Conservation (phyloP, 2,797 vertebrate genomes). For the Malurus leucopterus region DNA sequence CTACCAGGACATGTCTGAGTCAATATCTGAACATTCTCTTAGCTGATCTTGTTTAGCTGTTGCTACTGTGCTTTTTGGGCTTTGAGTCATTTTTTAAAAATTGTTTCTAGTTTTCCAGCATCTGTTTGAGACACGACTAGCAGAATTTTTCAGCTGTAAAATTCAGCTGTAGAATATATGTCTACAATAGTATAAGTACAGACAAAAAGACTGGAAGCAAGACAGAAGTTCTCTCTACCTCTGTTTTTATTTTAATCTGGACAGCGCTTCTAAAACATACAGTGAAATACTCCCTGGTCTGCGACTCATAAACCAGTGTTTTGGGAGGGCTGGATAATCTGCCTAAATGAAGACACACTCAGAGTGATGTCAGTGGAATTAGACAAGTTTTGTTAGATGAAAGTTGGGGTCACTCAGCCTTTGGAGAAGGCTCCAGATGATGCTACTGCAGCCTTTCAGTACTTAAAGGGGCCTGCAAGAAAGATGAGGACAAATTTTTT, state of each 20-base stretch:
- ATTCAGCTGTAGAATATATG: not conserved
- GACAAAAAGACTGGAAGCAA: not conserved
- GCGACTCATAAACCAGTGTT: not conserved
- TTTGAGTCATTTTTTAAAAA: not conserved
- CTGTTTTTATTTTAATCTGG: not conserved
- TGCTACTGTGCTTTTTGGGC: not conserved
- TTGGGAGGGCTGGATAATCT: not conserved
- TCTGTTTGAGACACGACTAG: constrained; percentile 3
- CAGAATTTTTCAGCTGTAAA: not conserved
- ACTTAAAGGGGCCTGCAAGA: not conserved
- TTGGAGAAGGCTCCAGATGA: not conserved
- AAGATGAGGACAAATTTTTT: not conserved
- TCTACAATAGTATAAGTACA: not conserved
- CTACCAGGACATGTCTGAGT: not conserved
- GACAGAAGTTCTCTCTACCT: not conserved
- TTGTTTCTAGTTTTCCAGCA: not conserved
- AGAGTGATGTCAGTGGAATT: not conserved
- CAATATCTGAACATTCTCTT: not conserved
- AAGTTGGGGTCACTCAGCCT: not conserved
- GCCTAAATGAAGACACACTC: not conserved
- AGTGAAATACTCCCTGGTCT: not conserved
- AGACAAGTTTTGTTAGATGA: not conserved
- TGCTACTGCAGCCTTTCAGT: not conserved
- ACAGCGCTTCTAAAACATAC: not conserved
- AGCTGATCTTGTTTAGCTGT: constrained; percentile 5